These are phyloP conservation scores for human (Homo sapiens) DNA, from an alignment of 2,113 vertebrate species.

Conservation along the genomic window DNA sequence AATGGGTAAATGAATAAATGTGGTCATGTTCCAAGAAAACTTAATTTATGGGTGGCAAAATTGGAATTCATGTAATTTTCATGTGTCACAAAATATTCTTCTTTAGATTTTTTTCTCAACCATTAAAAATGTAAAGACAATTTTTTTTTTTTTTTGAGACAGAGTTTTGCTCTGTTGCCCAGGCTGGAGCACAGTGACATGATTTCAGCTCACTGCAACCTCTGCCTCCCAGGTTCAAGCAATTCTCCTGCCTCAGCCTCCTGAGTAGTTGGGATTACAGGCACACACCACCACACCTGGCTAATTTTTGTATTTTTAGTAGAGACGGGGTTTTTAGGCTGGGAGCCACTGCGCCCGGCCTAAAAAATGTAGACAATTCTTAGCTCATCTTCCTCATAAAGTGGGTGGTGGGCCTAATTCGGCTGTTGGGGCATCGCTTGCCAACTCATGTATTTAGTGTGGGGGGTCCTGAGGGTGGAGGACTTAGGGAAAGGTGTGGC, in stretches of 20 bases:
- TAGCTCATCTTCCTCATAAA: not conserved
- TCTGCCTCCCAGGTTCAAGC: no score
- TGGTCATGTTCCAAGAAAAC: not conserved
- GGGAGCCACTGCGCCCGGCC: no score
- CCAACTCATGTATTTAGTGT: not conserved
- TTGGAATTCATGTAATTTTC: slow-evolving; percentile 13
- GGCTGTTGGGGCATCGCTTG: not conserved
- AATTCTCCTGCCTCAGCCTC: no score
- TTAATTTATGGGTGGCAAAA: not conserved
- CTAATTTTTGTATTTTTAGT: no score
- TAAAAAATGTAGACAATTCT: not conserved
- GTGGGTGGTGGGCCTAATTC: not conserved
- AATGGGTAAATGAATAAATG: not conserved
- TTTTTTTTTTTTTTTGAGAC: not conserved
- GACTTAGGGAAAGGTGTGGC: not conserved
- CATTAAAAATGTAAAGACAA: not conserved
- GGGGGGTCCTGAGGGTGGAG: not conserved
- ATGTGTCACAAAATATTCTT: not conserved
- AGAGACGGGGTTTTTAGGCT: no score
- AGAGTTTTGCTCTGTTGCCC: no score
- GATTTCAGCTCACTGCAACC: no score
- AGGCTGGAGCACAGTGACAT: no score
- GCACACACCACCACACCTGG: no score
- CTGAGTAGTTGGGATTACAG: no score
- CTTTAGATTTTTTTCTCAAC: not conserved